Evolutionary conservation across 2,113 vertebrate genomes (phyloP).

Genomic region (Phodopus roborovskii): DNA sequence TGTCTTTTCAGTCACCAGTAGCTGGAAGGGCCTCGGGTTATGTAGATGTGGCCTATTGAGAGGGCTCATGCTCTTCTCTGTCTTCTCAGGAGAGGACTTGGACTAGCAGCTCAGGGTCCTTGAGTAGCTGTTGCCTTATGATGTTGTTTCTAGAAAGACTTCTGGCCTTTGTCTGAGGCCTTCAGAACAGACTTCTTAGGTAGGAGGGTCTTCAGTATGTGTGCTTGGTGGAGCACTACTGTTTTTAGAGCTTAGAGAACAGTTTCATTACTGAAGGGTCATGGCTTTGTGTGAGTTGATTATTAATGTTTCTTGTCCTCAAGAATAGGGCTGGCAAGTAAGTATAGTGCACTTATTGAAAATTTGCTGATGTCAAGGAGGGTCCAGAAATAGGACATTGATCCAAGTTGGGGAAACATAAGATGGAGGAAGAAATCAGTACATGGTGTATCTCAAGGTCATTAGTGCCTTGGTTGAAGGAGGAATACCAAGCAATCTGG

Average conservation of each 20-base stretch:
- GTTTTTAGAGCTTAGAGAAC: background rate
- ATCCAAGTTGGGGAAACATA: background rate
- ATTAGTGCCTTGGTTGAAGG: background rate
- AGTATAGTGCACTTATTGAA: background rate
- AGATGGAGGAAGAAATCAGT: background rate
- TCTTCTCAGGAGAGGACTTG: background rate
- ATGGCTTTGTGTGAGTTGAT: background rate
- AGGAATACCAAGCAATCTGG: background rate
- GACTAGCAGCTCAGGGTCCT: background rate
- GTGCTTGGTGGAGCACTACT: background rate
- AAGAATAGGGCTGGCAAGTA: background rate
- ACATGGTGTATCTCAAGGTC: background rate
- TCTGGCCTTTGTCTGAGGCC: fast-evolving
- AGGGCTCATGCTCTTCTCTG: background rate
- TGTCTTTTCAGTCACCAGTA: background rate
- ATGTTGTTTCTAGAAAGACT: background rate
- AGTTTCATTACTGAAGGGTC: background rate
- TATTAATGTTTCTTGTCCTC: background rate
- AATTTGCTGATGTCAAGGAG: background rate
- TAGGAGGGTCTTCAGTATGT: background rate
- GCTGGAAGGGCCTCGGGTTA: background rate
- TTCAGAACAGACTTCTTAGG: background rate
- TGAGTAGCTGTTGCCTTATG: background rate
- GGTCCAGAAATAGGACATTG: background rate
- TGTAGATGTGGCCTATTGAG: background rate